A percentile compares a stretch with the other conserved stretches of the same genome.
Conservation (phyloP, 2,888 invertebrate species). For the Lasius platythorax region DNA sequence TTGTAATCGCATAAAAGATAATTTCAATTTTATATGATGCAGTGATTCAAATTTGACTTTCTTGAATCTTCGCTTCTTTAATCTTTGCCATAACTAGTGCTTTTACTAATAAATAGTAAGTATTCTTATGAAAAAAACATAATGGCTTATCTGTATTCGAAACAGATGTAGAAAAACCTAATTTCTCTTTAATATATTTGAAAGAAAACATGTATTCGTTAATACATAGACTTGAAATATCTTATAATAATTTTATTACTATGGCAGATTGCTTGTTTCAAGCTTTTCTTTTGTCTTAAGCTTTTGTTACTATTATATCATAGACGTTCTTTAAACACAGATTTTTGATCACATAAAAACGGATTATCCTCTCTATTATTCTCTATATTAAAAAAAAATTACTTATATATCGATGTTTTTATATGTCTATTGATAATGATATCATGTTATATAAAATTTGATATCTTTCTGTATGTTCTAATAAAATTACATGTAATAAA, state of each 20-base stretch:
- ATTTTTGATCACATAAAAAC: conserved; percentile 35
- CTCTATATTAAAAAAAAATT: conserved; percentile 14
- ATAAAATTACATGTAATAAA: conserved; percentile 33
- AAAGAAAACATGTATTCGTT: neutral
- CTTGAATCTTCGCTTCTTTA: neutral
- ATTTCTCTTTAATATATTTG: neutral
- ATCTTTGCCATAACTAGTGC: neutral
- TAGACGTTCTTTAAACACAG: neutral
- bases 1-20: neutral
- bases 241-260: conserved; percentile 16
- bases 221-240: neutral
- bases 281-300: neutral
- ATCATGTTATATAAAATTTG: conserved; percentile 25
- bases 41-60: neutral
- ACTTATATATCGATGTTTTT: conserved; percentile 20
- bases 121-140: conserved; percentile 13
- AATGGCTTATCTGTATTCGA: neutral
- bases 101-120: neutral
- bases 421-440: conserved; percentile 33
- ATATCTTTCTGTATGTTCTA: neutral
- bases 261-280: conserved; percentile 35
- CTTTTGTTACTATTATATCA: conserved; percentile 7
- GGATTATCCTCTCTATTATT: neutral
- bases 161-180: neutral
- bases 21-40: conserved; percentile 14